Conservation (phyloP, 2,113 vertebrate genomes). For the Callithrix jacchus region DNA sequence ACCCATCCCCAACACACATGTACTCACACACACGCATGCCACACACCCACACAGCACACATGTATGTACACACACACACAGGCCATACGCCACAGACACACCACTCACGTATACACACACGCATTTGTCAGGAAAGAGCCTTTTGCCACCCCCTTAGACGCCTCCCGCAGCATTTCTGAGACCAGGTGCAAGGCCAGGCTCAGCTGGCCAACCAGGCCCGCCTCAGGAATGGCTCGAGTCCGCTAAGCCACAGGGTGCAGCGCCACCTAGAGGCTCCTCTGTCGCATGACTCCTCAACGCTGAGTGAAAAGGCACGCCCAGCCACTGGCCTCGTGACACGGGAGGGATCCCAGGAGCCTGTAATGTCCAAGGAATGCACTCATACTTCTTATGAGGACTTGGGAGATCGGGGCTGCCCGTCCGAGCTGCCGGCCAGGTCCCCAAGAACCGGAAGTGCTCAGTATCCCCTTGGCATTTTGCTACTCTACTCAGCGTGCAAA, state of each 20-base stretch:
- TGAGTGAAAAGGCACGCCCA: fast-evolving
- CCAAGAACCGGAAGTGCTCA: fast-evolving
- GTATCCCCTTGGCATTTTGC: neutral
- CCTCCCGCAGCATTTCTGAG: neutral
- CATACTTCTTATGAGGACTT: fast-evolving
- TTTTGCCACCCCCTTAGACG: neutral
- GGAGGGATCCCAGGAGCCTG: neutral
- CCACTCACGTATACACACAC: too few species aligned
- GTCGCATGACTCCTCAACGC: too few species aligned
- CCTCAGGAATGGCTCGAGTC: fast-evolving
- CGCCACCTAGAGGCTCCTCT: neutral
- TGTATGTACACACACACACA: neutral
- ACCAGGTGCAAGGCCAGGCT: neutral
- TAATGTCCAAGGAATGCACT: fast-evolving
- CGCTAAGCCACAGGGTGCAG: neutral
- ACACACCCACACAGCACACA: neutral
- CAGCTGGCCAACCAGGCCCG: neutral
- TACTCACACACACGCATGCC: neutral
- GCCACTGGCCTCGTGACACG: fast-evolving
- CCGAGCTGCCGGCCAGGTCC: neutral
- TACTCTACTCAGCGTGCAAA: neutral
- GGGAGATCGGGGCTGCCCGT: neutral
- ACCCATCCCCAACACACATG: neutral
- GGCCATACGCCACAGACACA: too few species aligned
- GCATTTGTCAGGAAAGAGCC: neutral